Percentiles rank a stretch among this genome's conserved stretches.
Evolutionary conservation across 1,140 invertebrate genomes (phyloP).

Genomic region (Drosophila kikkawai): DNA sequence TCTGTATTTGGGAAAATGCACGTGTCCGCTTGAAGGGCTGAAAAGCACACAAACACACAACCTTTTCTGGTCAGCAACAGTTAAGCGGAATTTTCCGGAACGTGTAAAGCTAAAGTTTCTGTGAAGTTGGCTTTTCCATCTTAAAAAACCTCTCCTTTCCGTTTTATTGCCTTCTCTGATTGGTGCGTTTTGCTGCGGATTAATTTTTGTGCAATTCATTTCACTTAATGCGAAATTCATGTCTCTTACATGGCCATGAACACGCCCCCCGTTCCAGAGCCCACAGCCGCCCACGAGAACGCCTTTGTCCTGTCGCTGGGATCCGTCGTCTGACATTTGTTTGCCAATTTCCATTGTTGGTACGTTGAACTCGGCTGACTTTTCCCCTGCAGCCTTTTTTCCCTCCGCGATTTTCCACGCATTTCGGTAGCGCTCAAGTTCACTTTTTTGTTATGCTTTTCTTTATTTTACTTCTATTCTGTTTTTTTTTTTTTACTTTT

Average conservation of each 20-base stretch:
- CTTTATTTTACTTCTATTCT: constrained; percentile 6
- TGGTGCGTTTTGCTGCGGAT: constrained; percentile 17
- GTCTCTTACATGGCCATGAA: constrained; percentile 28
- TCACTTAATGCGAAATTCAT: constrained; percentile 75
- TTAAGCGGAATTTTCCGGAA: constrained; percentile 58
- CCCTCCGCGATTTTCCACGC: constrained; percentile 22
- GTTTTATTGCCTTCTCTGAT: constrained; percentile 22
- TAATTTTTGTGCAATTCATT: constrained; percentile 71
- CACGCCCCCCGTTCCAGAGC: constrained; percentile 16
- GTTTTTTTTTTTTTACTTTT: not conserved
- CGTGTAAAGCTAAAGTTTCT: constrained; percentile 22
- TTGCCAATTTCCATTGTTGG: constrained; percentile 58
- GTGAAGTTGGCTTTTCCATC: constrained; percentile 20
- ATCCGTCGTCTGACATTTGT: constrained; percentile 60
- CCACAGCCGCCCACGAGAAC: constrained; percentile 7
- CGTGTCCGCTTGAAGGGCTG: constrained; percentile 11
- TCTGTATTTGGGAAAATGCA: constrained; percentile 23
- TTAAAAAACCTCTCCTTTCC: not conserved
- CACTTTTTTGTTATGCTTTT: constrained; percentile 31
- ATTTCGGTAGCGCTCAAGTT: constrained; percentile 45
- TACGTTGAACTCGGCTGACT: constrained; percentile 48
- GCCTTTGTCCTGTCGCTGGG: constrained; percentile 44
- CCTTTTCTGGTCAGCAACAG: constrained; percentile 52
- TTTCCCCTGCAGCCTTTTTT: constrained; percentile 13
- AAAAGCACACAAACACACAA: constrained; percentile 5